These are phyloP conservation scores for Heliconius eleuchia DNA, from an alignment of 1,140 invertebrate genomes.

Conservation along the genomic window DNA sequence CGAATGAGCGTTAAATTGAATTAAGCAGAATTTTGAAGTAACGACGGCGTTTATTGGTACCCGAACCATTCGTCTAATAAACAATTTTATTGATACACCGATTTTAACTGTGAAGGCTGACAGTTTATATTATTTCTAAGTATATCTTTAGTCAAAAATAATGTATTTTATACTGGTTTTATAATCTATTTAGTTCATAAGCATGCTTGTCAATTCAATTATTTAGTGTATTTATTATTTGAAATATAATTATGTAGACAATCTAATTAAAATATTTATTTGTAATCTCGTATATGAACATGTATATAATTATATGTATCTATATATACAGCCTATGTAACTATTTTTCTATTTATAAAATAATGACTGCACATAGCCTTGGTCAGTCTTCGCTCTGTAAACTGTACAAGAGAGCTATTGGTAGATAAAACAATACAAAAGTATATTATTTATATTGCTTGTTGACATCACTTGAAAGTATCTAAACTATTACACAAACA, in stretches of 20 bases:
- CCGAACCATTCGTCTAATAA: slow-evolving; percentile 50
- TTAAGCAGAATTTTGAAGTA: slow-evolving; percentile 56
- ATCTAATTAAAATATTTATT: no score
- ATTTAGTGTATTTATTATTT: no score
- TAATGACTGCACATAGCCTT: slow-evolving; percentile 1
- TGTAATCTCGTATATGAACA: neutral
- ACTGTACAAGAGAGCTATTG: slow-evolving; percentile 3
- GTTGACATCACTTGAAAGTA: neutral
- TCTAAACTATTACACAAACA: slow-evolving; percentile 5
- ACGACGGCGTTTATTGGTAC: slow-evolving; percentile 54
- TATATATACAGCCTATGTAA: neutral
- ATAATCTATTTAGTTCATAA: neutral
- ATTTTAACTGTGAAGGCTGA: slow-evolving; percentile 41
- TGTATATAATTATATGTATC: neutral
- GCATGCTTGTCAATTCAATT: no score
- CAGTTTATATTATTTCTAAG: slow-evolving; percentile 23
- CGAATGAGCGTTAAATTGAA: slow-evolving; percentile 59
- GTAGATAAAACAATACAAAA: neutral
- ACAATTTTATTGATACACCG: slow-evolving; percentile 55
- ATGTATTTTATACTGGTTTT: neutral
- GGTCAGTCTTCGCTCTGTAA: neutral
- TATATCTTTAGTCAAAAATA: neutral
- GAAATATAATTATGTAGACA: no score
- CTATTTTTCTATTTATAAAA: neutral
- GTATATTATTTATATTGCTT: slow-evolving; percentile 3